phyloP scores from a whole-genome alignment of 2,797 vertebrate genomes.

The Chrysocyon brachyurus region DNA sequence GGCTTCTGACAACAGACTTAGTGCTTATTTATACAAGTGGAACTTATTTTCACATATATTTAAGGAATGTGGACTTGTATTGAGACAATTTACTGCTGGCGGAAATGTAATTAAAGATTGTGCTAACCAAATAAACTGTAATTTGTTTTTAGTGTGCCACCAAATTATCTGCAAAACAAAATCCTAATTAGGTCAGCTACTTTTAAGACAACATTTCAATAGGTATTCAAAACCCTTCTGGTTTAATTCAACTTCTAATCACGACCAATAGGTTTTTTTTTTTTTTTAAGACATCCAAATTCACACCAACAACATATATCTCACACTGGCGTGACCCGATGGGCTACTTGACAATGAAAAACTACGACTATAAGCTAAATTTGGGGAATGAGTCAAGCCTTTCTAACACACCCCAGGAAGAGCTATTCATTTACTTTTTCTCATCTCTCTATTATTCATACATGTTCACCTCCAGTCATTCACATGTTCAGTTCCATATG shows the following conservation, averaged over 20 bases:
- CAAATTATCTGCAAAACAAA: conserved; percentile 85
- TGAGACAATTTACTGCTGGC: conserved; percentile 89
- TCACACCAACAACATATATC: background rate
- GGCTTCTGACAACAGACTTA: conserved; percentile 87
- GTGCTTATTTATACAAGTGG: conserved; percentile 92
- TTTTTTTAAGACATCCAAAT: conserved; percentile 4
- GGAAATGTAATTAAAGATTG: conserved; percentile 90
- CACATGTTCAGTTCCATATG: conserved; percentile 85
- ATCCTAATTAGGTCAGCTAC: conserved; percentile 85
- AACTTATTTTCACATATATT: conserved; percentile 91
- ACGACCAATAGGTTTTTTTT: conserved; percentile 6
- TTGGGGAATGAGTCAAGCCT: background rate
- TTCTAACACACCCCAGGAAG: conserved; percentile 30
- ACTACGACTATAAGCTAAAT: conserved; percentile 62
- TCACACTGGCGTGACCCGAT: background rate
- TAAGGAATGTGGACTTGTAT: conserved; percentile 90
- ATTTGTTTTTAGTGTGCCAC: conserved; percentile 84
- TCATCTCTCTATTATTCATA: conserved; percentile 62
- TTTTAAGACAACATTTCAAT: conserved; percentile 80
- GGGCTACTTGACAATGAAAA: background rate
- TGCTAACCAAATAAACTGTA: conserved; percentile 86
- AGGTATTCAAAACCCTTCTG: conserved; percentile 72
- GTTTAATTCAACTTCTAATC: conserved; percentile 73
- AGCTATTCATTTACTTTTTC: conserved; percentile 50
- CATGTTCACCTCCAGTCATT: conserved; percentile 76